These are phyloP conservation scores for Heloderma charlesbogerti DNA, from an alignment of 2,113 vertebrate genomes.

Conservation along the genomic window DNA sequence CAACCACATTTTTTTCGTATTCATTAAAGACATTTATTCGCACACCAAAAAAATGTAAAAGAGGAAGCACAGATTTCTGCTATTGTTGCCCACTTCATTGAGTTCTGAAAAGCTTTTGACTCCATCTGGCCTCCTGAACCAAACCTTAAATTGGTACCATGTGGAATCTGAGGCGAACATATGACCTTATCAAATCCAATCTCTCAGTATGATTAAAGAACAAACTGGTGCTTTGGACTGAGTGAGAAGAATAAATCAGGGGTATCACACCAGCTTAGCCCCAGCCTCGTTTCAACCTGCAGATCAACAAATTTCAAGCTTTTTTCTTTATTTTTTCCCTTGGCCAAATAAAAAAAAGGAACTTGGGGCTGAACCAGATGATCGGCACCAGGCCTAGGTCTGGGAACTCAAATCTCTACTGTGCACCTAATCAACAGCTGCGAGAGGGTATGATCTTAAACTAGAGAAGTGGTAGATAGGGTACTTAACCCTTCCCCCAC, in stretches of 20 bases:
- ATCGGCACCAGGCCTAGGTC: background rate
- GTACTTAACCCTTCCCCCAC: background rate
- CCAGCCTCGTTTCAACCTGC: background rate
- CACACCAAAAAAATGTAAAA: background rate
- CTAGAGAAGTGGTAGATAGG: no score
- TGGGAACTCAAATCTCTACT: background rate
- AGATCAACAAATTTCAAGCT: background rate
- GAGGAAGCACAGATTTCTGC: constrained; percentile 13
- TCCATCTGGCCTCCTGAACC: constrained; percentile 18
- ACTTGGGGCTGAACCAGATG: background rate
- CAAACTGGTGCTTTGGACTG: background rate
- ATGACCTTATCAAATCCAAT: constrained; percentile 24
- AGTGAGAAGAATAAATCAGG: background rate
- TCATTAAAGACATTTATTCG: constrained; percentile 29
- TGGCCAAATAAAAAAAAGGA: background rate
- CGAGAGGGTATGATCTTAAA: no score
- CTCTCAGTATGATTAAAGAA: constrained; percentile 6
- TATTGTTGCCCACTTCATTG: background rate
- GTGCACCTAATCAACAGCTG: no score
- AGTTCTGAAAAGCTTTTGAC: constrained; percentile 21
- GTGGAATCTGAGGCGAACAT: constrained; percentile 6
- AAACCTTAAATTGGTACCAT: constrained; percentile 25
- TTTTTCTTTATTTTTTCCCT: background rate
- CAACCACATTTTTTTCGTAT: background rate
- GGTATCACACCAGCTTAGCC: background rate